A percentile compares a stretch with the other conserved stretches of the same genome.
phyloP scores from a whole-genome alignment of 2,113 vertebrate genomes.

The Sinocyclocheilus anophthalmus region DNA sequence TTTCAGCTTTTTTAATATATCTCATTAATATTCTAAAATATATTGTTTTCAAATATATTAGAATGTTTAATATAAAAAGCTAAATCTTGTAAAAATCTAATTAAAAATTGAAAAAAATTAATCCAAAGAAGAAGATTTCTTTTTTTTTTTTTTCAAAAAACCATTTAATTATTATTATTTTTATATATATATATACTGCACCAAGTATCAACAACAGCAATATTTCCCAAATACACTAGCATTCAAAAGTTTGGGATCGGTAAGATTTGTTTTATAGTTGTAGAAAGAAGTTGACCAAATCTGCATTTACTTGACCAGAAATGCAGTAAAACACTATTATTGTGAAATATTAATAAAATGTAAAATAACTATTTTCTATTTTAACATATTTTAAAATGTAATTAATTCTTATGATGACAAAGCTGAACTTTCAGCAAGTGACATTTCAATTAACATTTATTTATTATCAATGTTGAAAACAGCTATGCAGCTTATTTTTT shows the following conservation, averaged over 20 bases:
- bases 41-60: not conserved
- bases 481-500: too few species aligned
- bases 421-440: too few species aligned
- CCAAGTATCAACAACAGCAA: not conserved
- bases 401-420: too few species aligned
- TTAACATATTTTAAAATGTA: too few species aligned
- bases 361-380: too few species aligned
- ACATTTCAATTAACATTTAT: too few species aligned
- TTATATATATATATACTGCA: not conserved
- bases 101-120: not conserved
- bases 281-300: not conserved
- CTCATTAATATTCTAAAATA: not conserved
- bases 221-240: not conserved
- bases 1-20: not conserved
- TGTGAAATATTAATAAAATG: too few species aligned
- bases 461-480: too few species aligned
- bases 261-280: not conserved
- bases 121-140: not conserved
- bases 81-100: not conserved
- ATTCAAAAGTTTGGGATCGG: not conserved
- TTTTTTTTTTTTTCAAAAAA: not conserved
- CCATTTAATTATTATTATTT: too few species aligned
- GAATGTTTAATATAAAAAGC: not conserved
- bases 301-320: too few species aligned
- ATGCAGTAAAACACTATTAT: too few species aligned